Conservation (phyloP, 1,140 invertebrate species). For the Chlorops oryzae region DNA sequence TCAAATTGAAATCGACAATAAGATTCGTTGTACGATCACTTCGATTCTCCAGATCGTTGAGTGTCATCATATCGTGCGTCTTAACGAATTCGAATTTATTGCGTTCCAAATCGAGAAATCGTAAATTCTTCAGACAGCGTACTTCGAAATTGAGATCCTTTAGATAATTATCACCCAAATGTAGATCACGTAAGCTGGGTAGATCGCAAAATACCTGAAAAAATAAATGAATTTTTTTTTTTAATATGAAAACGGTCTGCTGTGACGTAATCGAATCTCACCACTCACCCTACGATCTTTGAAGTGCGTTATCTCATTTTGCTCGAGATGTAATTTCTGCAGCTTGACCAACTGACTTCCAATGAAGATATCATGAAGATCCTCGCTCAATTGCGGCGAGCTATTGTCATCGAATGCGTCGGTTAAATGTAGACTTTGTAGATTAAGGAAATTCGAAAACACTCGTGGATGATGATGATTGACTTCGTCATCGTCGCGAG, state of each 20-base stretch:
- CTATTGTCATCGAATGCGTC: constrained; percentile 68
- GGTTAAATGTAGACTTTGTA: constrained; percentile 67
- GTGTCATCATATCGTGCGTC: constrained; percentile 53
- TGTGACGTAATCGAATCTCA: no score
- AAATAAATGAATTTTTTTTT: no score
- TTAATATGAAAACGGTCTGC: no score
- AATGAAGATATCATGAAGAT: constrained; percentile 67
- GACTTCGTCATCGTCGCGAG: constrained; percentile 51
- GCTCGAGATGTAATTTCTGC: constrained; percentile 69
- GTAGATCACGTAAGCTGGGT: constrained; percentile 59
- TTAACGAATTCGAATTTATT: constrained; percentile 61
- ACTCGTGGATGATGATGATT: constrained; percentile 65
- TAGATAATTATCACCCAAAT: constrained; percentile 63
- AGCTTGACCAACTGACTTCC: constrained; percentile 62
- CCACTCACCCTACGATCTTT: constrained; percentile 55
- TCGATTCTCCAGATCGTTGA: constrained; percentile 54
- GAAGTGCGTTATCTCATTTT: constrained; percentile 68
- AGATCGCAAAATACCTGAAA: constrained; percentile 70
- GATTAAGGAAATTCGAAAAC: constrained; percentile 70
- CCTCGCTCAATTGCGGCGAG: constrained; percentile 56
- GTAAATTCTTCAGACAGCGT: constrained; percentile 59
- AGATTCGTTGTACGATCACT: constrained; percentile 52
- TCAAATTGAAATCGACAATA: constrained; percentile 60
- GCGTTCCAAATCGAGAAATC: constrained; percentile 64
- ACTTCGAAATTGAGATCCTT: constrained; percentile 62